These are phyloP conservation scores for Drosophila arizonae DNA, from an alignment of 1,140 invertebrate genomes.

Conservation along the genomic window DNA sequence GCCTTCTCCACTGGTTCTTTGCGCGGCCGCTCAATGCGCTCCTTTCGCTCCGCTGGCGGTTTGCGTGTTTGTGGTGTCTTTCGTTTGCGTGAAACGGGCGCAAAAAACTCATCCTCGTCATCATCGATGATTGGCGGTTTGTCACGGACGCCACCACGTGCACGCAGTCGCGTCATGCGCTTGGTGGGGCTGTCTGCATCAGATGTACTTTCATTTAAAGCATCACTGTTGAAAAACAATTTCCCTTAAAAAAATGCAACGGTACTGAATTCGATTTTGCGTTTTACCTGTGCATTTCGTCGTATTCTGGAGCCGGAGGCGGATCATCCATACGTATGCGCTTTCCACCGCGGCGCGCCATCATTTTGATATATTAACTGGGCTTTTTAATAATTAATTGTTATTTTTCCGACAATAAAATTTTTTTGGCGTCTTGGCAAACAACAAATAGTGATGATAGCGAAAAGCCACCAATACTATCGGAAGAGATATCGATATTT, in stretches of 20 bases:
- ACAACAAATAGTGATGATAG: constrained; percentile 20
- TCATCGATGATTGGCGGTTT: constrained; percentile 82
- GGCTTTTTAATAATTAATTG: background rate
- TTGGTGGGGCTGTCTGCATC: constrained; percentile 84
- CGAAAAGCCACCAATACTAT: constrained; percentile 1
- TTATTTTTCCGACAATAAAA: background rate
- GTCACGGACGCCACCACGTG: constrained; percentile 83
- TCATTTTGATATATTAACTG: constrained; percentile 75
- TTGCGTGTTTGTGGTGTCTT: constrained; percentile 83
- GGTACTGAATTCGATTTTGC: background rate
- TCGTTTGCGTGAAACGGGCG: constrained; percentile 71
- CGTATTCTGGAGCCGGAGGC: constrained; percentile 90
- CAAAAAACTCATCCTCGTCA: constrained; percentile 81
- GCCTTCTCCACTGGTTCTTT: constrained; percentile 82
- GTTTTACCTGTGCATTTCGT: constrained; percentile 59
- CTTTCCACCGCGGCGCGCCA: constrained; percentile 93
- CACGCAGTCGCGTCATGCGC: constrained; percentile 83
- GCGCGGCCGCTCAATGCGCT: constrained; percentile 82
- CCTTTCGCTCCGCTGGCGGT: constrained; percentile 83
- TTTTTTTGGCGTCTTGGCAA: constrained; percentile 12
- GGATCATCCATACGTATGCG: constrained; percentile 95
- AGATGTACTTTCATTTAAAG: constrained; percentile 76
- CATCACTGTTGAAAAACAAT: constrained; percentile 49
- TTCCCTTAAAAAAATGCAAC: background rate
- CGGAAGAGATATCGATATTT: background rate